Conservation (phyloP, 1,140 invertebrate species). For the Palaemon carinicauda region DNA sequence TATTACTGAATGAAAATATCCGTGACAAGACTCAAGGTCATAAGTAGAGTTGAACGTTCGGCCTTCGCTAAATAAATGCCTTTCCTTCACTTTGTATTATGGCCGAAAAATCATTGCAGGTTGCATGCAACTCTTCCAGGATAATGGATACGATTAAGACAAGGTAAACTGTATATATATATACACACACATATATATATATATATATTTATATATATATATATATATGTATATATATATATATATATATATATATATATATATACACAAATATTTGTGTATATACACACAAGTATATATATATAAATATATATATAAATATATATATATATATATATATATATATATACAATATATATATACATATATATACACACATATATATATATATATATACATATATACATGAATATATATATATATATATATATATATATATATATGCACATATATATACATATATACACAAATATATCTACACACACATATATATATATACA, state of each 20-base stretch:
- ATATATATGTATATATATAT: neutral
- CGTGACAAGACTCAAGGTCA: too few relatives aligned
- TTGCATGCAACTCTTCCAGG: too few relatives aligned
- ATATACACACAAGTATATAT: neutral
- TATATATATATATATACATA: neutral
- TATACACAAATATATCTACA: neutral
- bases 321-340: conserved; percentile 2
- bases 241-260: neutral
- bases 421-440: neutral
- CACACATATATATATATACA: neutral
- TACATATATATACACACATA: neutral
- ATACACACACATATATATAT: neutral
- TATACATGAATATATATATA: neutral
- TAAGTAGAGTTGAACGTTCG: too few relatives aligned
- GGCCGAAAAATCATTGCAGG: too few relatives aligned
- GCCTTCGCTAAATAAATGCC: too few relatives aligned
- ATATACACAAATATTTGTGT: neutral
- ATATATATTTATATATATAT: neutral
- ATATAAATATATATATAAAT: neutral
- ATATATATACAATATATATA: neutral
- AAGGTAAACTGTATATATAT: neutral
- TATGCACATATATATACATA: neutral
- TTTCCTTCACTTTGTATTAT: too few relatives aligned
- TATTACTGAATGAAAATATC: neutral
- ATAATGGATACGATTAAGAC: too few relatives aligned